Conservation (phyloP, 2,888 invertebrate species). For the Andrena camellia region DNA sequence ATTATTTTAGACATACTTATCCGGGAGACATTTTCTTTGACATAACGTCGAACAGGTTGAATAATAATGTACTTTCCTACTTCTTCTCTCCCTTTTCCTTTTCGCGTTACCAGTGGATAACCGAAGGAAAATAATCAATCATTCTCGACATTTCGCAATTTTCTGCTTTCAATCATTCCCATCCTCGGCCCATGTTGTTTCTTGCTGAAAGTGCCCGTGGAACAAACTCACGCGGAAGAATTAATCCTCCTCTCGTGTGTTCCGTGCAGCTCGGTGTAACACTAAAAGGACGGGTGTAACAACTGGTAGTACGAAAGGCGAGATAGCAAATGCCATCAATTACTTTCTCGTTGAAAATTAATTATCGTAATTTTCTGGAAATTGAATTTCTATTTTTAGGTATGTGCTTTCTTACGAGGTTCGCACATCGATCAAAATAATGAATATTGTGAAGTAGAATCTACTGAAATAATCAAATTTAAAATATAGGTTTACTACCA, state of each 20-base stretch:
- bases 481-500: no score
- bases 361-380: background rate
- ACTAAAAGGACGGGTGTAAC: slow-evolving; percentile 1
- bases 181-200: slow-evolving; percentile 22
- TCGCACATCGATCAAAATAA: no score
- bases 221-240: slow-evolving; percentile 50
- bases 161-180: slow-evolving; percentile 62
- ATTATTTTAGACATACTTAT: slow-evolving; percentile 48
- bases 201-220: slow-evolving; percentile 28
- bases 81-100: background rate
- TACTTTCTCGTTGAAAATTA: background rate
- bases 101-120: slow-evolving; percentile 25
- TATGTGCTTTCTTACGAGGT: background rate
- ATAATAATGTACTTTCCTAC: slow-evolving; percentile 47
- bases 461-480: no score
- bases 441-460: no score
- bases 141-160: slow-evolving; percentile 68
- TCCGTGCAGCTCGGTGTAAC: slow-evolving; percentile 8
- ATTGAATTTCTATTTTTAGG: slow-evolving; percentile 8
- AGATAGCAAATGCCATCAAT: slow-evolving; percentile 16
- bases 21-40: slow-evolving; percentile 42
- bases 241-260: slow-evolving; percentile 39
- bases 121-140: slow-evolving; percentile 70
- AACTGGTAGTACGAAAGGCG: background rate
- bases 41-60: slow-evolving; percentile 26